These are phyloP conservation scores for Ostrea denselamellosa DNA, from an alignment of 1,140 invertebrate species.

Conservation along the genomic window DNA sequence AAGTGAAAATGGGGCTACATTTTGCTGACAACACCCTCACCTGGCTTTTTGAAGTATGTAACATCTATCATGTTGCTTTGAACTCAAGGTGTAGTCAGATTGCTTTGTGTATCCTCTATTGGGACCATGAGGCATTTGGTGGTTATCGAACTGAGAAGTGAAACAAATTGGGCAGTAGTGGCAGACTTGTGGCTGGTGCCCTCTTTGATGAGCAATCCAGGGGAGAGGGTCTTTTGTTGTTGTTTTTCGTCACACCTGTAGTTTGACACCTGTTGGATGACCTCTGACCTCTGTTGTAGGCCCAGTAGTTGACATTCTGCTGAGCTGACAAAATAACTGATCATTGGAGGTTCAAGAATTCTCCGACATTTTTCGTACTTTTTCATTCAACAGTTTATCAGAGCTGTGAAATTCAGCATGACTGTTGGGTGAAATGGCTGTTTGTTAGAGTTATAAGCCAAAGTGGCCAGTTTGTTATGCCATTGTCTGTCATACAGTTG, in stretches of 20 bases:
- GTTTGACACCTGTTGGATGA: conserved; percentile 14
- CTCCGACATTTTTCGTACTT: background rate
- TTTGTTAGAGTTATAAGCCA: background rate
- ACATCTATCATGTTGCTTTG: conserved; percentile 29
- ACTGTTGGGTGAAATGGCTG: background rate
- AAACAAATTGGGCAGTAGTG: conserved; percentile 28
- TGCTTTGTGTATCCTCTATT: conserved; percentile 22
- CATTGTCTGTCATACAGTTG: conserved; percentile 28
- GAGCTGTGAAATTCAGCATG: background rate
- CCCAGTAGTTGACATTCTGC: conserved; percentile 13
- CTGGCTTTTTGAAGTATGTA: conserved; percentile 10
- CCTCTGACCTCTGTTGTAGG: background rate
- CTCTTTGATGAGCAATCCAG: background rate
- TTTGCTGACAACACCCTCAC: background rate
- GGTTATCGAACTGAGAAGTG: conserved; percentile 8
- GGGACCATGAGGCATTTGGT: conserved; percentile 1
- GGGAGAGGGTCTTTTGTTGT: conserved; percentile 5
- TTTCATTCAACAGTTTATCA: conserved; percentile 9
- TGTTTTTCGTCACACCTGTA: conserved; percentile 32
- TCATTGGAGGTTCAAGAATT: conserved; percentile 17
- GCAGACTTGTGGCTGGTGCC: background rate
- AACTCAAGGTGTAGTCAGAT: conserved; percentile 10
- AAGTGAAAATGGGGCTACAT: background rate
- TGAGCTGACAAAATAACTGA: conserved; percentile 7
- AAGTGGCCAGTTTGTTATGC: background rate